A percentile compares a stretch with the other conserved stretches of the same genome.
Conservation (phyloP, 1,140 invertebrate genomes). For the Drosophila pallidifrons region DNA sequence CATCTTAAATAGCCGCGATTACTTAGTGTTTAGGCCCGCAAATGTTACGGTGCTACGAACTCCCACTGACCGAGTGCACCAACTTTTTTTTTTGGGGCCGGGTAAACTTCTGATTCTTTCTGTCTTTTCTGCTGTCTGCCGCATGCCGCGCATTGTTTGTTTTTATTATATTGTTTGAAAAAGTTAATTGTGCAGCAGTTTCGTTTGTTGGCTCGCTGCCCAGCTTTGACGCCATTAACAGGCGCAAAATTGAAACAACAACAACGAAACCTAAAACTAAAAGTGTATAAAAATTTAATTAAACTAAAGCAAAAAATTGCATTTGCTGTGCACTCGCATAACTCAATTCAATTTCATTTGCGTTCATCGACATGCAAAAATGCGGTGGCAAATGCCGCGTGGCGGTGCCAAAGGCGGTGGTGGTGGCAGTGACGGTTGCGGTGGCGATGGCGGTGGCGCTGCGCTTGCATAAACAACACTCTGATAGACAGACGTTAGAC, state of each 20-base stretch:
- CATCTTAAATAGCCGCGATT: slow-evolving; percentile 11
- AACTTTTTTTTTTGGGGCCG: slow-evolving; percentile 6
- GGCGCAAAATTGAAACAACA: not conserved
- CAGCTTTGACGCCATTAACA: slow-evolving; percentile 21
- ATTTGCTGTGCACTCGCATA: slow-evolving; percentile 36
- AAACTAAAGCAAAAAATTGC: slow-evolving; percentile 44
- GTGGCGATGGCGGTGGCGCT: not conserved
- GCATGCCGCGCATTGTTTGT: slow-evolving; percentile 44
- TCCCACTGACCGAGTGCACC: slow-evolving; percentile 49
- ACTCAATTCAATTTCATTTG: slow-evolving; percentile 45
- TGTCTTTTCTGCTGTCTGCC: slow-evolving; percentile 17
- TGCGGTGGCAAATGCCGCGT: slow-evolving; percentile 21
- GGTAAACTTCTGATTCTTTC: not conserved
- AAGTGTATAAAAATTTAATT: slow-evolving; percentile 40
- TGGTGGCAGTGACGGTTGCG: too few relatives aligned
- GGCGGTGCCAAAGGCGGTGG: not conserved
- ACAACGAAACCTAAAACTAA: slow-evolving; percentile 1
- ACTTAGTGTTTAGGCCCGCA: slow-evolving; percentile 14
- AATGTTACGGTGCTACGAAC: slow-evolving; percentile 66
- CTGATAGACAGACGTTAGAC: slow-evolving; percentile 7
- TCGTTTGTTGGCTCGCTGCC: slow-evolving; percentile 27
- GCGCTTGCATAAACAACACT: slow-evolving; percentile 19
- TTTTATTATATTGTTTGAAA: slow-evolving; percentile 15
- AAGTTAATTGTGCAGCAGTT: slow-evolving; percentile 45
- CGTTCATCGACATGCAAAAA: slow-evolving; percentile 23